These are phyloP conservation scores for Heliangelus exortis DNA, from an alignment of 2,797 vertebrate genomes.

Conservation along the genomic window DNA sequence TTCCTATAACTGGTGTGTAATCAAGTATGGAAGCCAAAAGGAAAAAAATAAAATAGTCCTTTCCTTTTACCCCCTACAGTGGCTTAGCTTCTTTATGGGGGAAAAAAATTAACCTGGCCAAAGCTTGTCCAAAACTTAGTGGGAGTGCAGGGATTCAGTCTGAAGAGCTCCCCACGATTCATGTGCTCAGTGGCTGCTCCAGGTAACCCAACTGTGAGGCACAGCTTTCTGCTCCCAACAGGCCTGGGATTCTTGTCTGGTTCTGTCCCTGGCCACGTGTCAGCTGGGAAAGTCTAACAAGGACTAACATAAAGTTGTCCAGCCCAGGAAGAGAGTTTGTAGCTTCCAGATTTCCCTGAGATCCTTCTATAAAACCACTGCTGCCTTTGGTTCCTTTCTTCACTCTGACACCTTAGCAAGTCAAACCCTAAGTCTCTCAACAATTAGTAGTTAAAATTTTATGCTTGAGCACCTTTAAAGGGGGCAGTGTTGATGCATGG, in stretches of 20 bases:
- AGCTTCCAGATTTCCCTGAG: not conserved
- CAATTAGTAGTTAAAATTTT: not conserved
- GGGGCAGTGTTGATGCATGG: rapidly evolving
- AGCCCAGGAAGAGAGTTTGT: not conserved
- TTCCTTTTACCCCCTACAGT: not conserved
- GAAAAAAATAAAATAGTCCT: not conserved
- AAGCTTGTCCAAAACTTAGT: not conserved
- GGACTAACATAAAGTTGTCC: not conserved
- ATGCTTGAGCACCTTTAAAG: rapidly evolving
- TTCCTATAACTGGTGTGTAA: not conserved
- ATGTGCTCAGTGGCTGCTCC: not conserved
- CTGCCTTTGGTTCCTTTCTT: not conserved
- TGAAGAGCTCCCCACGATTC: not conserved
- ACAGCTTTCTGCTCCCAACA: not conserved
- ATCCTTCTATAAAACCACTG: not conserved
- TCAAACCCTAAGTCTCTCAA: not conserved
- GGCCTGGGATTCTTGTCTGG: not conserved
- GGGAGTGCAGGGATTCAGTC: not conserved
- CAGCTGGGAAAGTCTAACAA: not conserved
- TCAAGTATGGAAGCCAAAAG: not conserved
- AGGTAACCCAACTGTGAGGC: not conserved
- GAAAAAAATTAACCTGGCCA: not conserved
- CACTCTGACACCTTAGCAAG: not conserved
- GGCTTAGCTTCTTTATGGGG: not conserved
- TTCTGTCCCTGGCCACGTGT: rapidly evolving